Base-by-base conservation (phyloP, 2,888 invertebrate species). In the Leucozona laternaria region DNA sequence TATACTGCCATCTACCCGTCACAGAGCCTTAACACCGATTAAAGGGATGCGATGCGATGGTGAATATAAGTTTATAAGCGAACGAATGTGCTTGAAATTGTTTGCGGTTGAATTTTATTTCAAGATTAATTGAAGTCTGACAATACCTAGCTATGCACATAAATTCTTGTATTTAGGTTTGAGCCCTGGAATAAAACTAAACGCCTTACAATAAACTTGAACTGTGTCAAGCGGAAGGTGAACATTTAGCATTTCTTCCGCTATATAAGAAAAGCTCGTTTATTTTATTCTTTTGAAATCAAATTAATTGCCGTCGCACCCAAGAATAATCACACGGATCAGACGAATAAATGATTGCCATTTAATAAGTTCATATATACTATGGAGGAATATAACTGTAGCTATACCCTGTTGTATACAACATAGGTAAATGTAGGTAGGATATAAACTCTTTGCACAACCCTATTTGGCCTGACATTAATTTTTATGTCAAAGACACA, bases 121-220 rank as follows among this genome's bases (percentile, higher is more conserved):
- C 73, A 68, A 78, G 75, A 81, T 88, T 78, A 79, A 80, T 80
- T 87, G 89, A 89, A 88, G 82, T 88, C 89, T 89, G 89, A 89
- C 90, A 89, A 89, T 68, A 68, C 28, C 28, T 48, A 68, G 17
- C 28, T 48, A 25, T 45, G 22, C 17, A 48, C 11, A 31, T 66
- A 66, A 31, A 34, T 48, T 43, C 25, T 25, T 25, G 50, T 25
- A 28, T 53, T 53, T 53, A 53, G 25, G 53, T 53, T 40, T 48
- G 28, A 66, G 48, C 48, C 31, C 45, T 48, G 71, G 31, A 55
- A 28, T 57, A 50, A 45, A 79, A 81, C 85, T 78, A 73, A 86
- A 50, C 68, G 78, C 60, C 80, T 77, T 40, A 70, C 73, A 86
- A 81, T 82, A 82, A 82, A 79, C 81, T 86, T 78, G 70, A 86